Base-by-base conservation (phyloP, 1,140 invertebrate species). In the Leucophenga varia region DNA sequence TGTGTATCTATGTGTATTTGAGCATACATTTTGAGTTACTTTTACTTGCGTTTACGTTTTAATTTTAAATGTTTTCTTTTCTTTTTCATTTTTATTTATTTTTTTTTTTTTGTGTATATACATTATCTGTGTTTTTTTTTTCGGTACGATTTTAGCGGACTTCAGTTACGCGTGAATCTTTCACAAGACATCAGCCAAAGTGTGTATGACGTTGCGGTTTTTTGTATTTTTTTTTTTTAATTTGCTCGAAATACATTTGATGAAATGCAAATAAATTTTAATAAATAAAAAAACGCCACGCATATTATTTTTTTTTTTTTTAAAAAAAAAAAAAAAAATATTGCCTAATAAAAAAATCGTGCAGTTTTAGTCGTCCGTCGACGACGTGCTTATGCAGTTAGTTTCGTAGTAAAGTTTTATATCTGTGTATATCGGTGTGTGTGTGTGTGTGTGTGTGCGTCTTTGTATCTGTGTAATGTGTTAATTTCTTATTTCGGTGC, bases 111-210 rank as follows among this genome's bases (percentile, higher is more conserved):
- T n/a, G n/a, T n/a, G n/a, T n/a, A n/a, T n/a, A n/a, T n/a, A n/a
- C n/a, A n/a, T n/a, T n/a, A n/a, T 50, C 17, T 41, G 6, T 36
- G 9, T 10, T 25, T 41, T 25, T 41, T 39, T 14, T 40, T 21
- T 30, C 19, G 48, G n/a, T 25, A 25, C 18, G 40, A 44, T 25
- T 37, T 38, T 39, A 39, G 32, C 12, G 45, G 40, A 31, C 54
- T 52, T 68, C 60, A 68, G 64, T 68, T 54, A 68, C 56, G 57
- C 64, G 64, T 68, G 57, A 61, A 63, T 68, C 64, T 69, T 69
- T 69, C 64, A 68, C 64, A 69, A 69, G 64, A 64, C 57, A 43
- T 43, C 28, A 25, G 22, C 10, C 22, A 25, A 25, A 52, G 52
- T 67, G 61, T n/a, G n/a, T n/a, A n/a, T 65, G 61, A 65, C 61